These are phyloP conservation scores for Botrylloides violaceus DNA, from an alignment of 23 tunicate species.

Conservation along the genomic window DNA sequence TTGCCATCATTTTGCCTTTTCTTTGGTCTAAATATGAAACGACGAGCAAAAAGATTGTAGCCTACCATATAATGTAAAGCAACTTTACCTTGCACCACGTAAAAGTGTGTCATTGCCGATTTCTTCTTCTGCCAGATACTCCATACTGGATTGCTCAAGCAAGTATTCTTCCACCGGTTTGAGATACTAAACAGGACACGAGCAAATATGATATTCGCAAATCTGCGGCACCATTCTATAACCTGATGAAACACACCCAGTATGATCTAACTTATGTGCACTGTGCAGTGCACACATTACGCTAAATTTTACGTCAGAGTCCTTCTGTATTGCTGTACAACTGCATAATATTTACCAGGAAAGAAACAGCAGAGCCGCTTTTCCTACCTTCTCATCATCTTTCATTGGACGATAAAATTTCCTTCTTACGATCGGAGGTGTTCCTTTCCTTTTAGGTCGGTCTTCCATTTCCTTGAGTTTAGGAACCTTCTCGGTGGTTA, in stretches of 20 bases:
- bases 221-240: too few relatives aligned
- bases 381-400: slow-evolving; percentile 76
- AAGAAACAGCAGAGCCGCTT: too few relatives aligned
- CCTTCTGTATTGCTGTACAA: too few relatives aligned
- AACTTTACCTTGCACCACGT: not conserved
- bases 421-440: slow-evolving; percentile 36
- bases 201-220: too few relatives aligned
- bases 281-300: too few relatives aligned
- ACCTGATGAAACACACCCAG: too few relatives aligned
- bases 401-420: slow-evolving; percentile 73
- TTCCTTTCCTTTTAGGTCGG: not conserved
- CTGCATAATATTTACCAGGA: too few relatives aligned
- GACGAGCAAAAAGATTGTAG: not conserved
- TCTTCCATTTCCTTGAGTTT: slow-evolving; percentile 21
- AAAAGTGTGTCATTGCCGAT: not conserved
- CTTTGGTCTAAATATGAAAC: not conserved
- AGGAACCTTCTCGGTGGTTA: slow-evolving; percentile 26
- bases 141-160: slow-evolving; percentile 35
- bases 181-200: slow-evolving; percentile 63
- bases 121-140: slow-evolving; percentile 14
- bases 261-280: too few relatives aligned
- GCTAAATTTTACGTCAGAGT: too few relatives aligned
- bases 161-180: slow-evolving; percentile 68
- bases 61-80: not conserved
- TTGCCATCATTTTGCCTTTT: not conserved